These are phyloP conservation scores for Diaperis boleti DNA, from an alignment of 2,888 invertebrate species.

Conservation along the genomic window DNA sequence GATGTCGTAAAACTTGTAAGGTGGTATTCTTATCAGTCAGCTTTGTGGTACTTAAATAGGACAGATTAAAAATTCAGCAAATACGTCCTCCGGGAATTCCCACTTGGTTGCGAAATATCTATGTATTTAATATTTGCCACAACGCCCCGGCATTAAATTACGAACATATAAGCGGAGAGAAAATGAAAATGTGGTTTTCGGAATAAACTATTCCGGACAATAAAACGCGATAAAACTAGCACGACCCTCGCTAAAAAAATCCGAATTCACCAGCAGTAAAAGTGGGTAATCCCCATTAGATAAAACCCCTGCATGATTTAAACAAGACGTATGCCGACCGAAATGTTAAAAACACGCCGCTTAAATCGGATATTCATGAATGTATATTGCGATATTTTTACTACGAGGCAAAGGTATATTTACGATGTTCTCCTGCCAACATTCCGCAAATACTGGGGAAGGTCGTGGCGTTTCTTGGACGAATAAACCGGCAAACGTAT, in stretches of 20 bases:
- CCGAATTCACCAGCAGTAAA: background rate
- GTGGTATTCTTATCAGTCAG: no score
- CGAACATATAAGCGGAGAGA: constrained; percentile 13
- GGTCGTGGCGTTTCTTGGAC: constrained; percentile 17
- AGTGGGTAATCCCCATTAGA: constrained; percentile 1
- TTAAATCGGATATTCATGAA: constrained; percentile 30
- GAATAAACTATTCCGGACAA: constrained; percentile 16
- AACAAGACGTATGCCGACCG: constrained; percentile 5
- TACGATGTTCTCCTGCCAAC: constrained; percentile 34
- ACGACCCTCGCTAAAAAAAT: background rate
- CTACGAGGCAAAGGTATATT: constrained; percentile 10
- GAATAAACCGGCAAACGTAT: constrained; percentile 15
- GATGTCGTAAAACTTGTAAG: no score
- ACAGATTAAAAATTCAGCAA: constrained; percentile 24
- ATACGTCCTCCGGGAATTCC: background rate
- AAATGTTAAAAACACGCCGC: background rate
- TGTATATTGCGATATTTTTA: constrained; percentile 10
- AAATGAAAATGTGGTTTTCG: constrained; percentile 18
- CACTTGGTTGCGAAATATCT: constrained; percentile 9
- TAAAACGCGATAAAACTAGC: constrained; percentile 14
- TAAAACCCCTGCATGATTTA: constrained; percentile 4
- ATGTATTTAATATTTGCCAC: constrained; percentile 18
- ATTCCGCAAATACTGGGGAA: constrained; percentile 24
- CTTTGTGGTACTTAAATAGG: constrained; percentile 17
- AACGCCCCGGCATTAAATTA: constrained; percentile 15